Evolutionary conservation across 2,888 invertebrate genomes (phyloP).

Genomic region (Choristoneura rosaceana): DNA sequence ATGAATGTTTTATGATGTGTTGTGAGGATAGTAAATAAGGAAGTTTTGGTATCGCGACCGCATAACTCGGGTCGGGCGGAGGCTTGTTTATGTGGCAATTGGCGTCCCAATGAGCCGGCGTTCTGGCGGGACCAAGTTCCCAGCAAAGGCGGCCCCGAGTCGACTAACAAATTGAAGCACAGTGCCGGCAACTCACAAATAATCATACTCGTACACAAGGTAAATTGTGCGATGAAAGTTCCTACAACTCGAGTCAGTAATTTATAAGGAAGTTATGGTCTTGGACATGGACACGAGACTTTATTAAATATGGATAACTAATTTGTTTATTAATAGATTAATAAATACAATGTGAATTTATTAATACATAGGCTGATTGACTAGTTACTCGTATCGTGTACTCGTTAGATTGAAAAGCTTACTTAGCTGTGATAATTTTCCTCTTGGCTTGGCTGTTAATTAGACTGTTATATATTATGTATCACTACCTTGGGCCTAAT

Average conservation of each 20-base stretch:
- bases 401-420: too few species aligned
- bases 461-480: too few species aligned
- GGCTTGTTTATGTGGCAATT: conserved; percentile 81
- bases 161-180: conserved; percentile 76
- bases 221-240: conserved; percentile 62
- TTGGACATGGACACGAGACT: conserved; percentile 9
- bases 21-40: conserved; percentile 67
- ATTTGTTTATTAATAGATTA: not conserved
- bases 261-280: conserved; percentile 45
- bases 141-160: conserved; percentile 69
- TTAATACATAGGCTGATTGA: too few species aligned
- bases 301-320: not conserved
- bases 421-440: too few species aligned
- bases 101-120: conserved; percentile 73
- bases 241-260: conserved; percentile 65
- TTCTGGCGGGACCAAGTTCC: conserved; percentile 66
- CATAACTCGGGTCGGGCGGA: conserved; percentile 61
- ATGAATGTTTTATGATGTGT: conserved; percentile 61
- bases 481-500: too few species aligned
- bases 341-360: not conserved
- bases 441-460: too few species aligned
- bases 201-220: conserved; percentile 73
- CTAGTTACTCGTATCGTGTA: too few species aligned
- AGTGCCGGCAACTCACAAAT: conserved; percentile 71
- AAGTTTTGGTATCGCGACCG: conserved; percentile 70